A percentile compares a stretch with the other conserved stretches of the same genome.
These are phyloP conservation scores for Latheticus oryzae DNA, from an alignment of 2,888 invertebrate genomes.

Conservation along the genomic window DNA sequence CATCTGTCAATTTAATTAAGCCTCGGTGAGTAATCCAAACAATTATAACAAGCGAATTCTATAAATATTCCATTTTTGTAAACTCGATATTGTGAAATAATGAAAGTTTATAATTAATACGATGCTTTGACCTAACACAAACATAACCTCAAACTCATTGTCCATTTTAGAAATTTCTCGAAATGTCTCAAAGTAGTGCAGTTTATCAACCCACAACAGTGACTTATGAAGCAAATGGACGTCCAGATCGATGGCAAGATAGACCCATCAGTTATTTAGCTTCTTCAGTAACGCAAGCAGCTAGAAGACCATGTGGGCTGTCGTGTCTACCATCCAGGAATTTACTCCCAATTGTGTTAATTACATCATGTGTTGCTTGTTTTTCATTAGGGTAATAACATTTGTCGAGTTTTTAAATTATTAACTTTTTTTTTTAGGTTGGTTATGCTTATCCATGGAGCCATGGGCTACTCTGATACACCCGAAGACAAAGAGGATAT, in stretches of 20 bases:
- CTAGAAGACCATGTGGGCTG: constrained; percentile 70
- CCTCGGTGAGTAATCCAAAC: constrained; percentile 16
- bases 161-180: background rate
- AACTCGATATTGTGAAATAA: constrained; percentile 25
- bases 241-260: constrained; percentile 61
- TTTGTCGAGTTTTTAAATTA: too few species aligned
- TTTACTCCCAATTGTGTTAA: constrained; percentile 58
- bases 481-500: constrained; percentile 59
- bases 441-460: constrained; percentile 74
- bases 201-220: constrained; percentile 85
- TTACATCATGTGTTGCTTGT: constrained; percentile 60
- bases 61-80: constrained; percentile 1
- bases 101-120: constrained; percentile 14
- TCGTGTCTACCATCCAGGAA: constrained; percentile 61
- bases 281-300: constrained; percentile 67
- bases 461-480: constrained; percentile 70
- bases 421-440: too few species aligned
- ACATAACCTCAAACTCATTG: constrained; percentile 34
- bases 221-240: constrained; percentile 72
- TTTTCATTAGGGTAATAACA: constrained; percentile 61
- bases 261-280: constrained; percentile 64
- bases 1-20: constrained; percentile 21
- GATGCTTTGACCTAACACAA: constrained; percentile 17
- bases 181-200: constrained; percentile 76
- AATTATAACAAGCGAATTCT: background rate